Evolutionary conservation across 37 sponge, comb jelly and placozoan species (phyloP).

Genomic region (Haliclona indistincta): DNA sequence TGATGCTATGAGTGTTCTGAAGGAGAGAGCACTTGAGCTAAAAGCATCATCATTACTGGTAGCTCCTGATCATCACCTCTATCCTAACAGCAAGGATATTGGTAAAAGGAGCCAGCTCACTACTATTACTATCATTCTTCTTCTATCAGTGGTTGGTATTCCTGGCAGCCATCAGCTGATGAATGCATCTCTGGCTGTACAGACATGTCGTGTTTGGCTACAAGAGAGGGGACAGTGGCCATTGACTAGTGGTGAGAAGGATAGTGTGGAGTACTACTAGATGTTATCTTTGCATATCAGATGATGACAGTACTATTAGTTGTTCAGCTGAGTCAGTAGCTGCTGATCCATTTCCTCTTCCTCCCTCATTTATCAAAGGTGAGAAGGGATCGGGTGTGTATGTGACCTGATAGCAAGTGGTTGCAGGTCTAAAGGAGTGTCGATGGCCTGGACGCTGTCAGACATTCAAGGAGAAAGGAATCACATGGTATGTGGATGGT

Average conservation of each 20-base stretch:
- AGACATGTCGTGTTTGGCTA: slow-evolving; percentile 73
- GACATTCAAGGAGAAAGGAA: slow-evolving; percentile 42
- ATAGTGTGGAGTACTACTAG: neutral
- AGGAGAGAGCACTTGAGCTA: slow-evolving; percentile 61
- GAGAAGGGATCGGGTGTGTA: neutral
- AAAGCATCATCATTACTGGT: slow-evolving; percentile 14
- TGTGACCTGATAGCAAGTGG: neutral
- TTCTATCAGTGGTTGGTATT: slow-evolving; percentile 50
- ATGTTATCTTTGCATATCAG: no score
- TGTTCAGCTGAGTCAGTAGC: neutral
- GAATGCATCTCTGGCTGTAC: slow-evolving; percentile 80
- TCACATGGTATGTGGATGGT: slow-evolving; percentile 90
- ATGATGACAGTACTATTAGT: neutral
- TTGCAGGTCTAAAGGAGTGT: slow-evolving; percentile 71
- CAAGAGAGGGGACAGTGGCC: slow-evolving; percentile 4
- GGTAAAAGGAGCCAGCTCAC: neutral
- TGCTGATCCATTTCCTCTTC: slow-evolving; percentile 41
- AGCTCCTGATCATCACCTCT: slow-evolving; percentile 4
- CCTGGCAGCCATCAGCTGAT: slow-evolving; percentile 65
- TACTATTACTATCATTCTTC: neutral
- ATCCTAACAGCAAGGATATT: slow-evolving; percentile 26
- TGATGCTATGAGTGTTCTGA: slow-evolving; percentile 52
- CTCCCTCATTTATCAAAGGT: slow-evolving; percentile 49
- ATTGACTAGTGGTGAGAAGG: neutral
- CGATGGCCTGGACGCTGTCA: slow-evolving; percentile 89